A percentile compares a stretch with the other conserved stretches of the same genome.
phyloP scores from a whole-genome alignment of 2,113 vertebrate species.

The Tragulus kanchil region DNA sequence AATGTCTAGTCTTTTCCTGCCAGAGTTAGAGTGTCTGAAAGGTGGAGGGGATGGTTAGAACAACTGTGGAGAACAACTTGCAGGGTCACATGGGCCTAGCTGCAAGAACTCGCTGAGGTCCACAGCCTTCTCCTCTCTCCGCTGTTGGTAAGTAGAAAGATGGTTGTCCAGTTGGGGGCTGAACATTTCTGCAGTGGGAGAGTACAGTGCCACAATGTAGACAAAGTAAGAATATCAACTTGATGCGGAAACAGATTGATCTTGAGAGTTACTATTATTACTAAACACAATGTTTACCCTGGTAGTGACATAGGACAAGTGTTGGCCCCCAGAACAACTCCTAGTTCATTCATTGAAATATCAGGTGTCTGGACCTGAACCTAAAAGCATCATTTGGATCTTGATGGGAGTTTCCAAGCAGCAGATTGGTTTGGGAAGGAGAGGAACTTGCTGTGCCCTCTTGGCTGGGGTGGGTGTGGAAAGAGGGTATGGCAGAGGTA shows the following conservation, averaged over 20 bases:
- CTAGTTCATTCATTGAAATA: not conserved
- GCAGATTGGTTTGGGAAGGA: not conserved
- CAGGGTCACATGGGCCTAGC: fast-evolving
- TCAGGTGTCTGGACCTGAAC: not conserved
- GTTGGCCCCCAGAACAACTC: not conserved
- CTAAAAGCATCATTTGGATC: not conserved
- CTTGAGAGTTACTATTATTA: not conserved
- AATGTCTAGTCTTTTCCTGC: not conserved
- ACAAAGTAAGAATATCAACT: not conserved
- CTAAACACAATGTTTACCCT: not conserved
- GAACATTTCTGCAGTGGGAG: not conserved
- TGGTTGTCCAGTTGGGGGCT: not conserved
- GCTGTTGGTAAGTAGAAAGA: not conserved
- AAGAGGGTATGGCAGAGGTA: not conserved
- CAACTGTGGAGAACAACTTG: not conserved
- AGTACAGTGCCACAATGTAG: not conserved
- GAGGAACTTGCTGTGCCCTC: fast-evolving
- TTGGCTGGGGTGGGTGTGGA: not conserved
- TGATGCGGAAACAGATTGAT: not conserved
- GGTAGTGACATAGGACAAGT: not conserved
- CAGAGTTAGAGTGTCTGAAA: not conserved
- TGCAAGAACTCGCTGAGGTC: not conserved
- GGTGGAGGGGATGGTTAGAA: not conserved
- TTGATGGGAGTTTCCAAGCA: not conserved
- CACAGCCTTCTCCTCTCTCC: not conserved